Base-by-base conservation (phyloP, 2,797 vertebrate species). In the Pipistrellus pipistrellus region DNA sequence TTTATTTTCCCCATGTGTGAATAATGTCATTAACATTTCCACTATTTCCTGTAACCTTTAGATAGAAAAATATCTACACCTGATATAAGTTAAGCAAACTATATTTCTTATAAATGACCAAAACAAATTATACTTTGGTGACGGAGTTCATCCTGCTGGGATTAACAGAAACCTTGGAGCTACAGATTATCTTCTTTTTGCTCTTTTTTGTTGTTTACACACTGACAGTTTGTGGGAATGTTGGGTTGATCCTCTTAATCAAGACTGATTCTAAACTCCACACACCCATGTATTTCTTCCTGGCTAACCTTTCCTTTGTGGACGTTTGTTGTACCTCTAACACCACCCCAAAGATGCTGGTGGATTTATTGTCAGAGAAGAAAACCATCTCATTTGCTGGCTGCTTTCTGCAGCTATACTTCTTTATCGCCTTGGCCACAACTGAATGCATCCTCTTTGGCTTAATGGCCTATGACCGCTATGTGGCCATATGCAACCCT, bases 81-180 rank as follows among this genome's bases (percentile, higher is more conserved):
- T 17, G 69, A 35, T 21, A 12, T 1, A 66, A 73, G 6, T 25
- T 66, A 46, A 46, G 2, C 3, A 59, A 38, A 32, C 8, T 44
- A 1, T 41, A 44, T 85, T 41, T 25, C 1, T 25, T 38, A 32
- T 18, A 95, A 53, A 95, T 95, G 94, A 17, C 4, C 3, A 46
- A 6, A 41, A 73, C 89, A n/a, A 96, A 90, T 21, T 17, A 69
- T 14, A 96, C 93, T n/a, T 55, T 30, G 2, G 51, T 90, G 21
- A 95, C 91, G n/a, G 90, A 85, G 44, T 97, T 97, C 48, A 53
- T 95, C 23, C 41, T 97, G 2, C 17, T 93, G 41, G 97, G 97
- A 25, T 90, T 98, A n/a, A 77, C 84, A 18, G 92, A 96, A 25
- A 64, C 71, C 0, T 8, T 17, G 72, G 90, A 92, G 44, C 35